Percentiles rank a stretch among this genome's conserved stretches.
phyloP scores from a whole-genome alignment of 2,888 invertebrate genomes.

The Orchesella flavescens region DNA sequence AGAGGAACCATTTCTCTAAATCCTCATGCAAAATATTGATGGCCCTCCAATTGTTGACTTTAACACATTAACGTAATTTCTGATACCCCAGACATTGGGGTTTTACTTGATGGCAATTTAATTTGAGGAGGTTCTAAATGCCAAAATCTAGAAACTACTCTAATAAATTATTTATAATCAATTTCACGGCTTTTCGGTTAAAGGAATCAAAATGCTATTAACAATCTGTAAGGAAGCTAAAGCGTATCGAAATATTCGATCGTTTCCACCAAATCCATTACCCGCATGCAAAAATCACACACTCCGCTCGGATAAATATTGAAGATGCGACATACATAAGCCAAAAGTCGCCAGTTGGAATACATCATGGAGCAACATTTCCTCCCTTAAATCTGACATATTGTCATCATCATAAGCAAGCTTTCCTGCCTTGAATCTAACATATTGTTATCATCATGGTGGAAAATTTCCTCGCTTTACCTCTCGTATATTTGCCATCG shows the following conservation, averaged over 20 bases:
- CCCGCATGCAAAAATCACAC: neutral
- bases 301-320: slow-evolving; percentile 29
- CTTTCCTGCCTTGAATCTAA: no score
- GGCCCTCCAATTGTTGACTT: slow-evolving; percentile 40
- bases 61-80: neutral
- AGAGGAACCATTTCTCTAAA: slow-evolving; percentile 16
- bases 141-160: no score
- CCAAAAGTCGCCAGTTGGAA: neutral
- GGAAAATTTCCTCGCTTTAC: no score
- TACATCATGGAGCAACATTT: neutral
- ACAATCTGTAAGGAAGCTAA: neutral
- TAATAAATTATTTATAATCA: neutral
- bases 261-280: neutral
- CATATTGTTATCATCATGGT: no score
- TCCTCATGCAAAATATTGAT: slow-evolving; percentile 7
- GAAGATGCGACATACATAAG: slow-evolving; percentile 23
- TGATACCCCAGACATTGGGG: neutral
- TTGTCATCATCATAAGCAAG: no score
- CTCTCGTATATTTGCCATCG: no score
- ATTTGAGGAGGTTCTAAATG: no score
- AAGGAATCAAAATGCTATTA: neutral
- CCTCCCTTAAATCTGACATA: no score
- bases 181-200: no score
- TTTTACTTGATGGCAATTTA: neutral
- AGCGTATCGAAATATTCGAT: neutral